Evolutionary conservation across 2,888 invertebrate genomes (phyloP).

Genomic region (Euphydryas editha): DNA sequence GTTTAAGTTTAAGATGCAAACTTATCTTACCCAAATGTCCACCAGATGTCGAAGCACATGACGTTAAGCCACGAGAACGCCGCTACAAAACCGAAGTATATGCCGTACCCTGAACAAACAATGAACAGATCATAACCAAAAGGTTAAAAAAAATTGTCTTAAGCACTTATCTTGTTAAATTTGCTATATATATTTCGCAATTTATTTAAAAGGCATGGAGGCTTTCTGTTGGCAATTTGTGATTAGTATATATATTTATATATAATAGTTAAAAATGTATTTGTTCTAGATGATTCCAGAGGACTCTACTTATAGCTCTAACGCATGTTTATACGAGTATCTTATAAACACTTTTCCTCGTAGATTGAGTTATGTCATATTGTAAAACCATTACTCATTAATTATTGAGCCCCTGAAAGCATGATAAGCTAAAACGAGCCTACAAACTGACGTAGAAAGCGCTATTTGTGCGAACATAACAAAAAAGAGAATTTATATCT

Average conservation of each 20-base stretch:
- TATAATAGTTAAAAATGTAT: slow-evolving; percentile 8
- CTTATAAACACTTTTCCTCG: neutral
- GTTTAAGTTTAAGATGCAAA: slow-evolving; percentile 36
- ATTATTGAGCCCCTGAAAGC: neutral
- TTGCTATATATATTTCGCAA: too few species aligned
- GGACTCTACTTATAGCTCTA: neutral
- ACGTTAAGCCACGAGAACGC: slow-evolving; percentile 91
- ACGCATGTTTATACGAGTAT: slow-evolving; percentile 3
- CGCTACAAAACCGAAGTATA: slow-evolving; percentile 87
- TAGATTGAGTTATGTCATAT: neutral
- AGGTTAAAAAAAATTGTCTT: slow-evolving; percentile 39
- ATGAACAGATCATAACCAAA: slow-evolving; percentile 46
- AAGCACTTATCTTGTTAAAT: too few species aligned
- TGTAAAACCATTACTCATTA: slow-evolving; percentile 4
- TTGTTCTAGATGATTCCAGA: neutral
- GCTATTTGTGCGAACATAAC: too few species aligned
- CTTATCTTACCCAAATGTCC: slow-evolving; percentile 89
- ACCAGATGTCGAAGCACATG: slow-evolving; percentile 93
- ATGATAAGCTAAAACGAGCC: neutral
- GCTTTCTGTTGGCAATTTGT: too few species aligned
- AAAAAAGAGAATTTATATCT: too few species aligned
- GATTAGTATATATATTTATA: too few species aligned
- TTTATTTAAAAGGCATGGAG: too few species aligned
- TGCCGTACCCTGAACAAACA: slow-evolving; percentile 85
- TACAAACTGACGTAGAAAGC: too few species aligned